Evolutionary conservation across 2,888 invertebrate genomes (phyloP).

Genomic region (Epirrhoe tristata): DNA sequence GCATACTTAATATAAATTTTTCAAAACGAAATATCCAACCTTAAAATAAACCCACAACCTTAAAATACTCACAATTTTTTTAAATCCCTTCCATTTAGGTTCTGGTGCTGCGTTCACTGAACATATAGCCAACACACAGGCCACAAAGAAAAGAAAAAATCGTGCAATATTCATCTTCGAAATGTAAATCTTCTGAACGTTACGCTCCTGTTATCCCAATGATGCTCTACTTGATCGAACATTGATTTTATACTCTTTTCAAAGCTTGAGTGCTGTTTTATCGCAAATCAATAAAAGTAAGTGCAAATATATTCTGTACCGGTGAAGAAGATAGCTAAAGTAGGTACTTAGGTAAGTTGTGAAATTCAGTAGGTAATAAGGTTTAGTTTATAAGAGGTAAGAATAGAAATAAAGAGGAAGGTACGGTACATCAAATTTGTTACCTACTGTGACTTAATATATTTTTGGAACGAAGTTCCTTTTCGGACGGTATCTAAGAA

Average conservation of each 20-base stretch:
- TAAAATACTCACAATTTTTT: slow-evolving; percentile 25
- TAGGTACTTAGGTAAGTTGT: not conserved
- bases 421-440: too few species aligned
- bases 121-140: slow-evolving; percentile 44
- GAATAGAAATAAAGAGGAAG: too few species aligned
- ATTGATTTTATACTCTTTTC: slow-evolving; percentile 30
- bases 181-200: slow-evolving; percentile 14
- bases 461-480: too few species aligned
- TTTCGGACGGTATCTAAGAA: too few species aligned
- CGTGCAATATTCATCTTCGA: slow-evolving; percentile 57
- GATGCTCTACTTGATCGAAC: slow-evolving; percentile 28
- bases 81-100: slow-evolving; percentile 56
- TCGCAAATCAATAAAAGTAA: slow-evolving; percentile 20
- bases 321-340: slow-evolving; percentile 15
- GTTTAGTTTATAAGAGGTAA: not conserved
- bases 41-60: too few species aligned
- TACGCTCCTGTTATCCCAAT: slow-evolving; percentile 22
- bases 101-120: slow-evolving; percentile 52
- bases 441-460: too few species aligned
- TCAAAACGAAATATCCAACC: too few species aligned
- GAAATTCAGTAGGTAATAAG: too few species aligned
- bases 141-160: slow-evolving; percentile 48
- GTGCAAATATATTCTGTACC: slow-evolving; percentile 23
- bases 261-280: slow-evolving; percentile 18
- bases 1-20: too few species aligned